These are phyloP conservation scores for Alaudala cheleensis DNA, from an alignment of 2,113 vertebrate species.

Conservation along the genomic window DNA sequence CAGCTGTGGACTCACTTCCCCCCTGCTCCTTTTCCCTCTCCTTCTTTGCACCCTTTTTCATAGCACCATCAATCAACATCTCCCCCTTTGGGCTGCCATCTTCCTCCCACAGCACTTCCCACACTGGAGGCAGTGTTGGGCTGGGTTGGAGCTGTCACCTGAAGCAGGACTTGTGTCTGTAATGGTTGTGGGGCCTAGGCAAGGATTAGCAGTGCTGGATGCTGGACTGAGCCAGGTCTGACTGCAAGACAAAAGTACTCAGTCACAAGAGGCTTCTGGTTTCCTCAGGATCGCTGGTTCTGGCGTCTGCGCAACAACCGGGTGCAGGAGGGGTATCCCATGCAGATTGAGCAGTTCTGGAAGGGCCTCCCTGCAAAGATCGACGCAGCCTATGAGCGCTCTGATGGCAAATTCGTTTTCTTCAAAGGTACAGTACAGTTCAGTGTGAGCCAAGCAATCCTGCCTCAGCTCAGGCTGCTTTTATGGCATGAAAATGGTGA, in stretches of 20 bases:
- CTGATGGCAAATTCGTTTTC: constrained; percentile 96
- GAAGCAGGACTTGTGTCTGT: neutral
- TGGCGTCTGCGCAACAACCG: constrained; percentile 97
- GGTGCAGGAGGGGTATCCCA: constrained; percentile 96
- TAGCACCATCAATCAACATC: neutral
- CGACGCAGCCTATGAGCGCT: constrained; percentile 94
- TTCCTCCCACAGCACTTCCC: neutral
- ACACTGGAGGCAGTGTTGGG: neutral
- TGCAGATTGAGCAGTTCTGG: constrained; percentile 99
- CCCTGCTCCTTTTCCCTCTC: neutral
- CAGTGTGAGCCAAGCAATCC: neutral
- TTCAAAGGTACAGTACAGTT: constrained; percentile 87
- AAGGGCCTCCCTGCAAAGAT: constrained; percentile 93
- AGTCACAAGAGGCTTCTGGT: constrained; percentile 8
- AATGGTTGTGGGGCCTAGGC: neutral
- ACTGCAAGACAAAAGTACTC: neutral
- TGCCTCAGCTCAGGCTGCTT: neutral
- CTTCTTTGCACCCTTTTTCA: neutral
- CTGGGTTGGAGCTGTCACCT: neutral
- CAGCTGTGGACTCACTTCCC: neutral
- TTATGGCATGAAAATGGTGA: neutral
- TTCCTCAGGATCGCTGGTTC: constrained; percentile 90
- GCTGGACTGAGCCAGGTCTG: neutral
- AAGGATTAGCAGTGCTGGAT: neutral
- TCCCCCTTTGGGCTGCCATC: neutral